Evolutionary conservation across 2,113 vertebrate genomes (phyloP).

Genomic region (Nothobranchius furzeri): DNA sequence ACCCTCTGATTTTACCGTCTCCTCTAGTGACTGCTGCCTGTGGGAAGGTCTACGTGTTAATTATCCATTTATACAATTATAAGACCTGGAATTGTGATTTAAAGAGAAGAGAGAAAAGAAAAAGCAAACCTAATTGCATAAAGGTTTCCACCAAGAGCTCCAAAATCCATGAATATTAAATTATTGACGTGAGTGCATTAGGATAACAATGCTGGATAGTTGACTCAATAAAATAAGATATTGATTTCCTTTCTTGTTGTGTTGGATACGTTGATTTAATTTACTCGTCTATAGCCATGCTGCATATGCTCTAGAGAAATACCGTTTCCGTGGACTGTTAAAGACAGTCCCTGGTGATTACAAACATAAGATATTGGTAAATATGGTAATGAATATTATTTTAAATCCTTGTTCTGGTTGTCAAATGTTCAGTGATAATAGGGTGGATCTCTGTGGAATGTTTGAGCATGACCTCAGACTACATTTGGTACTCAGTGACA

Average conservation of each 20-base stretch:
- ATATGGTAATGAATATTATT: neutral
- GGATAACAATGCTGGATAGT: constrained; percentile 21
- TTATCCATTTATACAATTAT: constrained; percentile 54
- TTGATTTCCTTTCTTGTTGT: constrained; percentile 49
- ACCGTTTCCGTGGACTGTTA: neutral
- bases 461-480: constrained; percentile 26
- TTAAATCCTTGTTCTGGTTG: neutral
- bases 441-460: constrained; percentile 25
- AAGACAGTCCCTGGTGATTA: neutral
- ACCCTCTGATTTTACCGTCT: constrained; percentile 13
- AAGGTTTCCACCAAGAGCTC: constrained; percentile 30
- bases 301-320: neutral
- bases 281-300: neutral
- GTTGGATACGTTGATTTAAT: constrained; percentile 32
- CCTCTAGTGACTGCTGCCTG: constrained; percentile 32
- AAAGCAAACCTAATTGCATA: constrained; percentile 60
- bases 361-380: neutral
- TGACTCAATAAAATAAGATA: constrained; percentile 37
- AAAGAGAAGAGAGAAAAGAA: neutral
- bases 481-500: constrained; percentile 36
- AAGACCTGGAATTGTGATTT: constrained; percentile 24
- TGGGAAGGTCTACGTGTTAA: constrained; percentile 52
- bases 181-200: constrained; percentile 38
- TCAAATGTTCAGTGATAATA: constrained; percentile 18
- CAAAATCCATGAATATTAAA: constrained; percentile 62